Base-by-base conservation (phyloP, 2,797 vertebrate species). In the Erithacus rubecula region DNA sequence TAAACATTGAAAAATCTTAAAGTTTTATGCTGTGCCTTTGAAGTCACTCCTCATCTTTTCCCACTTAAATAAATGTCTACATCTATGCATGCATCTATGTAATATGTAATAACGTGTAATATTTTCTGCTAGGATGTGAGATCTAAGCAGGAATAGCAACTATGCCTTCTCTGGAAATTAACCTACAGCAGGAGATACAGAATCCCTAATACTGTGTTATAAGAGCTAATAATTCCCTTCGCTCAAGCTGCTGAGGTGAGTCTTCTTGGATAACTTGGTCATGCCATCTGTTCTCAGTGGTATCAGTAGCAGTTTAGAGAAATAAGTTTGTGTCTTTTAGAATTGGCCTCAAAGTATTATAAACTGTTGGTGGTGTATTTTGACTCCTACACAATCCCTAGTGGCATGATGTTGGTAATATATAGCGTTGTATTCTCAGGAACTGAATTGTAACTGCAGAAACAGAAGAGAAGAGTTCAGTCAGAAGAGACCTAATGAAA, bases 401-500 rank as follows among this genome's bases (percentile, higher is more conserved):
- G 76, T 43, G 65, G 9, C 39, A 49, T 30, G 76, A 62, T 69
- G 32, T 39, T 47, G 39, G 79, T 75, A 89, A 81, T 72, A 85
- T 83, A 95, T 20, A 41, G 39, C 10, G 8, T 52, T 78, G 43
- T 80, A 4, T 76, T 83, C 65, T 75, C 78, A 91, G 74, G 53
- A n/a, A 78, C 51, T 62, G 46, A 85, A 81, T 37, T 65, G 72
- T 65, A 63, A 59, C 89, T 52, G 72, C 7, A 59, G 76, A 84
- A 93, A 85, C 6, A 14, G 46, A 63, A 89, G 36, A 75, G 41
- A 92, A 88, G 83, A 83, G 71, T 65, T 90, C 71, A 62, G 75
- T 74, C 87, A 83, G 82, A 86, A 94, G 76, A 86, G 32, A 36
- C 32, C 92, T 94, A 93, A 95, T 94, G 79, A 96, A 95, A 95